Base-by-base conservation (phyloP, 2,113 vertebrate species). In the Panthera uncia region DNA sequence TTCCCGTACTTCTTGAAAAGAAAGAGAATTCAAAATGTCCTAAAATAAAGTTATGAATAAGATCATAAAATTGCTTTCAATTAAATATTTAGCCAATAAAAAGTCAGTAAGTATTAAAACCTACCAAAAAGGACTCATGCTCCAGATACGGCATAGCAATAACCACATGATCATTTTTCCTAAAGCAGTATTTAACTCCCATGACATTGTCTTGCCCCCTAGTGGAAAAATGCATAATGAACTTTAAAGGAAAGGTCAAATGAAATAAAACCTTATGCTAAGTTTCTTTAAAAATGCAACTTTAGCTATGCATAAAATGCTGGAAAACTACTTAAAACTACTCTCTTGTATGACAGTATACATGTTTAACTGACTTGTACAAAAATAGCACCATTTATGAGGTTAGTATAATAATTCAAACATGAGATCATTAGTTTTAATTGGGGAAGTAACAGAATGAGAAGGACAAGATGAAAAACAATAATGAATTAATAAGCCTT, bases 91-190 rank as follows among this genome's bases (percentile, higher is more conserved):
- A 93, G 94, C 63, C 93, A 87, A 31, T 50, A 31, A 69, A 94
- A 97, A 96, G 21, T 91, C 4, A 96, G 97, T 55, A 89, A 92
- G 87, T 79, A 55, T 63, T 94, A 83, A 96, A 91, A 98, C 99
- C 98, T 98, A 99, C 99, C 98, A 99, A 98, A 98, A 99, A 99
- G 33, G 99, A 98, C 97, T 99, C 99, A 80, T 99, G 99, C 89
- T 99, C 99, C 98, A 99, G 98, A 96, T 99, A 99, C 0, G 99
- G 99, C 99, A 99, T 99, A 84, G 99, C 99, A 93, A 99, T 99
- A 98, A 99, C 99, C 93, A 99, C 99, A 0, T 99, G 99, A 95
- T 99, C 99, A 50, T 99, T 99, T 81, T 99, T 99, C 98, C 99
- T 99, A 98, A 99, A 99, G 99, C 99, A 99, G 89, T 99, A 99